Evolutionary conservation across 2,797 vertebrate species (phyloP), one percentile per base, ranked within the genome.

Genomic region (Myotis pilosus): DNA sequence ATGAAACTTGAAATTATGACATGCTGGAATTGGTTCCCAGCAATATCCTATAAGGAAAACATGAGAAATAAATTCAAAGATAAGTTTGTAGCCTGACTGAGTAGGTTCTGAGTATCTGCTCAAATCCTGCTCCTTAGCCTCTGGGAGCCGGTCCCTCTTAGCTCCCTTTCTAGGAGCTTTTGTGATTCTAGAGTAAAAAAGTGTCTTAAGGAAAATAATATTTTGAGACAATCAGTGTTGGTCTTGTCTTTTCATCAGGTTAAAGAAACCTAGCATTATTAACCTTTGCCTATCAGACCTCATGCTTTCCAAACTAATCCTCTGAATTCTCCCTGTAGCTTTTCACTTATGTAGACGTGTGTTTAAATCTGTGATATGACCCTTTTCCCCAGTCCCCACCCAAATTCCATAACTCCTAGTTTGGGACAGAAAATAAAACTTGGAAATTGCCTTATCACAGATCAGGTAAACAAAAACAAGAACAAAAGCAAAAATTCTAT

Each of bases 341-440:
- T 94, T 84, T 47, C 8, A 79, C 33, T 74, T 93, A 51, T 0
- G 13, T 57, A 87, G 51, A 47, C 8, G 25, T 94, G 80, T 80
- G 20, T 78, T 88, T 60, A 92, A 88, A n/a, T 66, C 5, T 86
- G 28, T 62, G 30, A 64, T 79, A 20, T 75, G 57, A 95, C 33
- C 10, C 20, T 16, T 28, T 13, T 7, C 5, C 38, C 4, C 1
- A 33, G 1, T n/a, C 17, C 28, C 49, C 23, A 47, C 10, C 11
- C 28, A 60, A 71, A 92, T 74, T 68, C 95, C 36, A 83, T 95
- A 84, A 85, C 51, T 91, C 75, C 38, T 87, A 57, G 51, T 89
- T 55, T 88, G 85, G 44, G 57, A 96, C 53, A 96, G 93, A 96
- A 96, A 94, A 78, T 79, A 89, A 97, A 98, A 97, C 96, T 93